These are phyloP conservation scores for Dascillus cervinus DNA, from an alignment of 2,888 invertebrate genomes.

Conservation along the genomic window DNA sequence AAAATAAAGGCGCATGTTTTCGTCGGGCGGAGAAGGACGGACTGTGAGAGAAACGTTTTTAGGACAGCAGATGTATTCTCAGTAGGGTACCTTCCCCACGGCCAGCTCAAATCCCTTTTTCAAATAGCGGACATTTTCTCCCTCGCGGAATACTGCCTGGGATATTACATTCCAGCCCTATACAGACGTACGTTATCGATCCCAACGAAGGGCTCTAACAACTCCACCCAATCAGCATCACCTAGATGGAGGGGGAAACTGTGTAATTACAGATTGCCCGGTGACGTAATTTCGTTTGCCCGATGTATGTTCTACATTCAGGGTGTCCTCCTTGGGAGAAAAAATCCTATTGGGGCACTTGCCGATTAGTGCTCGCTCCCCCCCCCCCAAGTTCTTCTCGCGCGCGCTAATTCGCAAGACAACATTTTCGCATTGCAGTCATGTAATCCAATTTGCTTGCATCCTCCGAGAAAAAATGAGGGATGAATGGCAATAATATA, in stretches of 20 bases:
- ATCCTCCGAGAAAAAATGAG: background rate
- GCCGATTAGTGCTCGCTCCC: no score
- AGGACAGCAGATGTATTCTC: conserved; percentile 23
- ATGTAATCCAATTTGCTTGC: no score
- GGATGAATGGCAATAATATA: conserved; percentile 5
- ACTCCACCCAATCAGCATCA: conserved; percentile 25
- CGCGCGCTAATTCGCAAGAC: no score
- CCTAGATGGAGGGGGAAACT: conserved; percentile 12
- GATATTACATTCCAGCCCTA: conserved; percentile 28
- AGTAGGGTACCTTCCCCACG: conserved; percentile 23
- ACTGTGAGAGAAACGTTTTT: conserved; percentile 17
- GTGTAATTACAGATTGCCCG: conserved; percentile 17
- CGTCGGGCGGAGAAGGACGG: no score
- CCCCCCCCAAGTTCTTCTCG: no score
- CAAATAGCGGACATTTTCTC: conserved; percentile 25
- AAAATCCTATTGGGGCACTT: no score
- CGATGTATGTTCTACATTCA: conserved; percentile 13
- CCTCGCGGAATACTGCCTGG: conserved; percentile 20
- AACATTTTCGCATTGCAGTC: no score
- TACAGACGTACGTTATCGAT: conserved; percentile 28
- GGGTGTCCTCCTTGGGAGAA: no score
- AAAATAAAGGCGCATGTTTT: conserved; percentile 12
- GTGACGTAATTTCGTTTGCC: conserved; percentile 18
- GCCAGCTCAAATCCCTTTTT: conserved; percentile 26
- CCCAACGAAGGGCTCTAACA: conserved; percentile 23